A percentile compares a stretch with the other conserved stretches of the same genome.
Evolutionary conservation across 2,888 invertebrate genomes (phyloP).

Genomic region (Sphaeridia pumilis): DNA sequence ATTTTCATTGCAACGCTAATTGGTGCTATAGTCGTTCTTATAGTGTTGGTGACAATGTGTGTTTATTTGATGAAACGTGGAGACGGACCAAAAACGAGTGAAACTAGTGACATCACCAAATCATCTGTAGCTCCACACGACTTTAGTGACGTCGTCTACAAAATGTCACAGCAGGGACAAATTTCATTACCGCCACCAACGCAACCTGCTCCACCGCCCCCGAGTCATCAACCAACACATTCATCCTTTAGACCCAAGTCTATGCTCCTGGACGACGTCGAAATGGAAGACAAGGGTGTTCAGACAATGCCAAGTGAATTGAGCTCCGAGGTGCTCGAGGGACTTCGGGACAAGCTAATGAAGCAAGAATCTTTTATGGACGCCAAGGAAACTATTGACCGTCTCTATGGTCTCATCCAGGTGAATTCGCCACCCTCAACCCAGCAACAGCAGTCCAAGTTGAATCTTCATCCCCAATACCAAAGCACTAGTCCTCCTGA

Average conservation of each 20-base stretch:
- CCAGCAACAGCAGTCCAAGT: no score
- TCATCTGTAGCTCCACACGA: slow-evolving; percentile 8
- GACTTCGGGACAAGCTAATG: slow-evolving; percentile 55
- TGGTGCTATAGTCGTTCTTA: slow-evolving; percentile 27
- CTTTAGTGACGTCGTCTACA: slow-evolving; percentile 14
- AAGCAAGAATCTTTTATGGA: slow-evolving; percentile 61
- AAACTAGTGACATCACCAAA: slow-evolving; percentile 13
- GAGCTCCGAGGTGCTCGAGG: slow-evolving; percentile 58
- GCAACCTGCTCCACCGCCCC: not conserved
- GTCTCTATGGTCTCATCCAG: slow-evolving; percentile 53
- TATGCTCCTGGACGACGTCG: slow-evolving; percentile 30
- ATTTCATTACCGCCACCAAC: not conserved
- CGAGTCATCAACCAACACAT: no score
- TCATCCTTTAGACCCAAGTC: slow-evolving; percentile 18
- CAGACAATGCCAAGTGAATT: slow-evolving; percentile 63
- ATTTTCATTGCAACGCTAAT: slow-evolving; percentile 32
- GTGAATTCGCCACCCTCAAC: slow-evolving; percentile 35
- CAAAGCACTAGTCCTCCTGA: slow-evolving; percentile 36
- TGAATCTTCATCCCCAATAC: no score
- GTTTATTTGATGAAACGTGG: slow-evolving; percentile 23
- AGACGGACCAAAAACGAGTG: not conserved
- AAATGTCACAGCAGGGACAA: slow-evolving; percentile 10
- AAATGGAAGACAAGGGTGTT: slow-evolving; percentile 50
- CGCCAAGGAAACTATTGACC: slow-evolving; percentile 64
- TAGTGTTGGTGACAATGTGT: slow-evolving; percentile 30